Conservation (phyloP, 2,113 vertebrate species). For the Tyto alba region DNA sequence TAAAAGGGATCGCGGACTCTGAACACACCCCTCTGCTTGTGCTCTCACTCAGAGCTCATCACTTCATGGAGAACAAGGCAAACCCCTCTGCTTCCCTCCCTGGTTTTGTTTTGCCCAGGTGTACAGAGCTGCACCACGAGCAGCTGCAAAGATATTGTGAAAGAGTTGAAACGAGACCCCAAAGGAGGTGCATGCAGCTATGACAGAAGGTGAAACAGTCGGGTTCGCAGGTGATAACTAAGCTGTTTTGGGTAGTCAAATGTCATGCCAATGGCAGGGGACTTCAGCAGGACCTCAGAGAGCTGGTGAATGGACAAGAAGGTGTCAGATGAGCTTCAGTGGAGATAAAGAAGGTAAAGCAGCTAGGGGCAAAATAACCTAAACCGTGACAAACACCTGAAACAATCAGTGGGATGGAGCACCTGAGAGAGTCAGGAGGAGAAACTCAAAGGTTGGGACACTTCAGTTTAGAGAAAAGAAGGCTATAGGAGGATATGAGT, state of each 20-base stretch:
- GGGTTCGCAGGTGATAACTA: neutral
- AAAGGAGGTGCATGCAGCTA: neutral
- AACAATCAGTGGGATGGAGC: neutral
- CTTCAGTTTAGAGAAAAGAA: neutral
- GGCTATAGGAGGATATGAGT: neutral
- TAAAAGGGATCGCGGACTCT: neutral
- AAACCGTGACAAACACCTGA: neutral
- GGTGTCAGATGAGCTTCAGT: neutral
- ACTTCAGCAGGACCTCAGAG: neutral
- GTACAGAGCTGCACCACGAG: accelerated
- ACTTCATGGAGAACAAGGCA: neutral
- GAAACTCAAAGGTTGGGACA: neutral
- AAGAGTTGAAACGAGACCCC: neutral
- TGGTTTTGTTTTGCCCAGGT: neutral
- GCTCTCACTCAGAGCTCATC: neutral
- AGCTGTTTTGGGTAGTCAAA: neutral
- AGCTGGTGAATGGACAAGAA: neutral
- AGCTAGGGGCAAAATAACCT: neutral
- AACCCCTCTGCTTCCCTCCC: neutral
- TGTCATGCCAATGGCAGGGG: neutral
- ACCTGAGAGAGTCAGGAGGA: neutral
- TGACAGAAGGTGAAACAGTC: neutral
- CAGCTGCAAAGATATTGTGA: neutral
- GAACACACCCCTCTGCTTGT: neutral
- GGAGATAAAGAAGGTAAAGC: neutral